Evolutionary conservation across 2,797 vertebrate species (phyloP).

Genomic region (Chelon labrosus): DNA sequence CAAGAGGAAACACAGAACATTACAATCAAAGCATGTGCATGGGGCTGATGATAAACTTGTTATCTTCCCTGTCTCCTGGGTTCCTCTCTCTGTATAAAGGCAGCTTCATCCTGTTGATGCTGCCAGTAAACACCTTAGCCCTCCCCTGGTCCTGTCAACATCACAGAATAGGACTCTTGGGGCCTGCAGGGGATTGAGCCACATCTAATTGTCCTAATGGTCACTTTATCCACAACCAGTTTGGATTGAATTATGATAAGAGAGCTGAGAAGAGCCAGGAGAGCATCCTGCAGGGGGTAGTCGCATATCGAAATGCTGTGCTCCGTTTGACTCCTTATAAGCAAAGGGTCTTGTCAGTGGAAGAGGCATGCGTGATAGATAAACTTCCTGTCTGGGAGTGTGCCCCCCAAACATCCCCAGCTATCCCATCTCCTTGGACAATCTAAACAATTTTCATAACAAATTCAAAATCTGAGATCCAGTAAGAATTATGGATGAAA

Average conservation of each 20-base stretch:
- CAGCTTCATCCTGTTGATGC: slow-evolving; percentile 89
- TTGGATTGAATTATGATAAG: slow-evolving; percentile 82
- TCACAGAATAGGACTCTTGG: slow-evolving; percentile 82
- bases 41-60: slow-evolving; percentile 88
- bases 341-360: slow-evolving; percentile 71
- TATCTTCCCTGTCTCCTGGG: slow-evolving; percentile 79
- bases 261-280: slow-evolving; percentile 67
- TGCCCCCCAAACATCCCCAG: slow-evolving; percentile 68
- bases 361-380: slow-evolving; percentile 81
- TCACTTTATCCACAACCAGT: slow-evolving; percentile 82
- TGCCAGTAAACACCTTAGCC: slow-evolving; percentile 87
- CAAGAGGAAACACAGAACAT: slow-evolving; percentile 92
- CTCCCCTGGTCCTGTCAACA: slow-evolving; percentile 70
- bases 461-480: slow-evolving; percentile 60
- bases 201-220: slow-evolving; percentile 84
- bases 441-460: slow-evolving; percentile 71
- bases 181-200: slow-evolving; percentile 72
- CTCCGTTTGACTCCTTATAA: slow-evolving; percentile 81
- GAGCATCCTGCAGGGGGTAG: slow-evolving; percentile 64
- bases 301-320: slow-evolving; percentile 73
- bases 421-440: slow-evolving; percentile 52
- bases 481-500: slow-evolving; percentile 31
- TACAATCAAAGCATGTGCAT: slow-evolving; percentile 91
- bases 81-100: slow-evolving; percentile 87
- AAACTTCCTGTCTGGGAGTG: slow-evolving; percentile 85